phyloP scores from a whole-genome alignment of 2,888 invertebrate genomes.

The Pristionchus arcanus region DNA sequence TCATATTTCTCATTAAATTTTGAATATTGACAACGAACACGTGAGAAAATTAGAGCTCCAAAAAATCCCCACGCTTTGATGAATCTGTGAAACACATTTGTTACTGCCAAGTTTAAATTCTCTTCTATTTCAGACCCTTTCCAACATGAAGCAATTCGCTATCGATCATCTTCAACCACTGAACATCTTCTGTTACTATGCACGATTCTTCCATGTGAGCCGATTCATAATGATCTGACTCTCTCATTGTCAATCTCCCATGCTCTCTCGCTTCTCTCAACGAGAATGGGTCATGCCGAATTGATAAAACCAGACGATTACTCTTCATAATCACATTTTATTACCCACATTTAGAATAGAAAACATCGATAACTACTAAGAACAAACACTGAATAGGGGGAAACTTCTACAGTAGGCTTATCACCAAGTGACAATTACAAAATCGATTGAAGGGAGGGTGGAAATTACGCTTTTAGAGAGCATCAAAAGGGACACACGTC shows the following conservation, averaged over 20 bases:
- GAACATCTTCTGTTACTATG: slow-evolving; percentile 65
- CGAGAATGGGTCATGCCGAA: no score
- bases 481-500: slow-evolving; percentile 19
- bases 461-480: slow-evolving; percentile 36
- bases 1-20: not conserved
- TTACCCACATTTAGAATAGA: slow-evolving; percentile 16
- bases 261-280: no score
- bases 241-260: no score
- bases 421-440: slow-evolving; percentile 19
- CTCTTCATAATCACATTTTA: slow-evolving; percentile 9
- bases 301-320: no score
- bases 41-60: not conserved
- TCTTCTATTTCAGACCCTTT: slow-evolving; percentile 21
- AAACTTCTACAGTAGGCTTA: not conserved
- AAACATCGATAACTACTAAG: not conserved
- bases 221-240: no score
- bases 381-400: not conserved
- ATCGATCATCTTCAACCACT: slow-evolving; percentile 63
- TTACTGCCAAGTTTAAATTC: not conserved
- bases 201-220: slow-evolving; percentile 60
- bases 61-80: not conserved
- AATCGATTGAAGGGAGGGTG: not conserved
- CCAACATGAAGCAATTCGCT: slow-evolving; percentile 58
- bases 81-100: no score
- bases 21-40: not conserved